Conservation (phyloP, 2,888 invertebrate genomes). For the Odiellus spinosus region DNA sequence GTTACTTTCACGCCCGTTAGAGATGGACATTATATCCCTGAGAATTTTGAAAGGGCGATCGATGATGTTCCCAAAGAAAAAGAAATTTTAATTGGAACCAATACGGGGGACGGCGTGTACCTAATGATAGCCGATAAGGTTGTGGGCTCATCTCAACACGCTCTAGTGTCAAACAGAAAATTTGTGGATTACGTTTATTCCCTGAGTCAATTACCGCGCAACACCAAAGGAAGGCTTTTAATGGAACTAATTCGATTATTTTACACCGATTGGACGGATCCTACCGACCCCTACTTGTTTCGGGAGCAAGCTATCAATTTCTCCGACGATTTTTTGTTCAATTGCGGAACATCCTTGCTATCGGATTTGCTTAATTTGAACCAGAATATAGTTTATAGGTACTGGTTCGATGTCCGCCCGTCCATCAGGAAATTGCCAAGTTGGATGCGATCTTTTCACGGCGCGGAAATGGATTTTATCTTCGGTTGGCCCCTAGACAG, state of each 20-base stretch:
- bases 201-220: too few relatives aligned
- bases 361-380: conserved; percentile 4
- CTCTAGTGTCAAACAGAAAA: too few relatives aligned
- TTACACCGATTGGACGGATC: too few relatives aligned
- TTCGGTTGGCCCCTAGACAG: conserved; percentile 9
- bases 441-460: conserved; percentile 11
- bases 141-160: too few relatives aligned
- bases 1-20: conserved; percentile 17
- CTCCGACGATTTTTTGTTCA: conserved; percentile 9
- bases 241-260: too few relatives aligned
- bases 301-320: not conserved
- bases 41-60: conserved; percentile 3
- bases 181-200: too few relatives aligned
- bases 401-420: conserved; percentile 8
- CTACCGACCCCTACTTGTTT: too few relatives aligned
- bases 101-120: conserved; percentile 8
- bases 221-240: too few relatives aligned
- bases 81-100: conserved; percentile 11
- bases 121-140: not conserved
- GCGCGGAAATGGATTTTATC: conserved; percentile 8
- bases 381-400: conserved; percentile 2
- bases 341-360: conserved; percentile 6
- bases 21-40: conserved; percentile 10
- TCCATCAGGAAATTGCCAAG: not conserved
- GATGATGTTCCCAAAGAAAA: conserved; percentile 4